Percentiles rank a stretch among this genome's conserved stretches.
Conservation (phyloP, 2,797 vertebrate species). For the Bryconaethiops microstoma region DNA sequence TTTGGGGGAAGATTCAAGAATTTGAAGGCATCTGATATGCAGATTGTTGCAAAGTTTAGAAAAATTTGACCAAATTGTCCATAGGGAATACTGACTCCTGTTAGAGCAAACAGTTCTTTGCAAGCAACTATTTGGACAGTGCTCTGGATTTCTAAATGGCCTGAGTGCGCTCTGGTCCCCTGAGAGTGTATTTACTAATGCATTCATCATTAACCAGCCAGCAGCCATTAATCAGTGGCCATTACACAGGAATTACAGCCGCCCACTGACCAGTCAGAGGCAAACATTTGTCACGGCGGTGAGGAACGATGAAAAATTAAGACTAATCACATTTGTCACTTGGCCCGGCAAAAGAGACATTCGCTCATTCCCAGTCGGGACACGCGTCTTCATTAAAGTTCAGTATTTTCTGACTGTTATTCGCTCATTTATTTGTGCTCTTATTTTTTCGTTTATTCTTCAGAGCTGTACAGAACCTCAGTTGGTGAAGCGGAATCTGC, state of each 20-base stretch:
- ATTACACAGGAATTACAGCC: slow-evolving; percentile 23
- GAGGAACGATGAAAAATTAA: slow-evolving; percentile 12
- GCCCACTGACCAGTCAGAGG: slow-evolving; percentile 19
- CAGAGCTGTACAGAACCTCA: slow-evolving; percentile 69
- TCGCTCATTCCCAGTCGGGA: neutral
- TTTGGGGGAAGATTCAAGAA: too few relatives aligned
- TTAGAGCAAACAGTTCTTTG: neutral
- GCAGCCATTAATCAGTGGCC: slow-evolving; percentile 17
- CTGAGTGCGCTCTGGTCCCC: neutral
- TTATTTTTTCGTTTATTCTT: neutral
- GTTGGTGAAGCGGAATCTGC: slow-evolving; percentile 69
- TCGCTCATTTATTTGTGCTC: neutral
- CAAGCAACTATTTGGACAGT: neutral
- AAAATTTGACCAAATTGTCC: neutral
- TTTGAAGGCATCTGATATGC: too few relatives aligned
- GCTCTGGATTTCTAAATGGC: neutral
- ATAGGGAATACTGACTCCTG: neutral
- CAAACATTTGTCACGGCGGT: neutral
- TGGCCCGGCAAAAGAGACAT: neutral
- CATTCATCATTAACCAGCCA: slow-evolving; percentile 19
- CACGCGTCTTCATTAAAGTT: neutral
- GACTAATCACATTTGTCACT: neutral
- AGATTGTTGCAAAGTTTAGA: too few relatives aligned
- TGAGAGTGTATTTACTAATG: slow-evolving; percentile 21
- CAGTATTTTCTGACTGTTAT: neutral